Conservation (phyloP, 2,113 vertebrate genomes). For the Engystomops pustulosus region DNA sequence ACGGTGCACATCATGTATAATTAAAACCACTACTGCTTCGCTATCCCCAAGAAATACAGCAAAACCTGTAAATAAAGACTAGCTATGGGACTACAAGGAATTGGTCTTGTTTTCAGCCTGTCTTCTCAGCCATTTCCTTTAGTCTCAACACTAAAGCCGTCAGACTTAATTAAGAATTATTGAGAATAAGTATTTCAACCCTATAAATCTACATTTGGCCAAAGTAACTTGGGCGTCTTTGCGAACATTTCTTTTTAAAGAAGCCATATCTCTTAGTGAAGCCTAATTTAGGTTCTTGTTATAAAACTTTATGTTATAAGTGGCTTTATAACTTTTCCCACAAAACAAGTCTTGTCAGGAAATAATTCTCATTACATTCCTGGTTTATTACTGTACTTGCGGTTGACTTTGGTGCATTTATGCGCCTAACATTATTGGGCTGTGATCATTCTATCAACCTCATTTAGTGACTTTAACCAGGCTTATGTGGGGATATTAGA, state of each 20-base stretch:
- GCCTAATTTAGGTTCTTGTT: constrained; percentile 52
- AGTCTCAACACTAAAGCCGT: constrained; percentile 66
- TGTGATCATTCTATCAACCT: neutral
- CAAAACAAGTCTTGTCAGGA: constrained; percentile 39
- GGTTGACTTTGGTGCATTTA: constrained; percentile 50
- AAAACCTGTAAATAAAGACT: constrained; percentile 65
- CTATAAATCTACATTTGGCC: constrained; percentile 62
- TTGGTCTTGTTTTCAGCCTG: constrained; percentile 62
- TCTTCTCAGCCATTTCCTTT: constrained; percentile 64
- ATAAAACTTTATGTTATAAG: constrained; percentile 50
- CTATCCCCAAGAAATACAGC: constrained; percentile 55
- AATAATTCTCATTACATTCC: constrained; percentile 47
- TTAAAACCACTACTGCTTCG: constrained; percentile 62
- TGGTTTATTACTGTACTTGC: constrained; percentile 45
- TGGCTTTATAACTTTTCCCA: constrained; percentile 46
- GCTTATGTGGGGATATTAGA: constrained; percentile 23
- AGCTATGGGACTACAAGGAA: constrained; percentile 66
- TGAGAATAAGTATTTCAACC: constrained; percentile 62
- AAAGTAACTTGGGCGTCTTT: constrained; percentile 53
- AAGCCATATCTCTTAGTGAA: constrained; percentile 54
- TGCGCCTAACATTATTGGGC: constrained; percentile 15
- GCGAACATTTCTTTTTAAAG: constrained; percentile 58
- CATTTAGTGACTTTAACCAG: constrained; percentile 41
- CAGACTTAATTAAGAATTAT: constrained; percentile 71
- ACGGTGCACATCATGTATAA: constrained; percentile 61